Conservation (phyloP, 1,140 invertebrate species). For the Calephelis virginiensis region DNA sequence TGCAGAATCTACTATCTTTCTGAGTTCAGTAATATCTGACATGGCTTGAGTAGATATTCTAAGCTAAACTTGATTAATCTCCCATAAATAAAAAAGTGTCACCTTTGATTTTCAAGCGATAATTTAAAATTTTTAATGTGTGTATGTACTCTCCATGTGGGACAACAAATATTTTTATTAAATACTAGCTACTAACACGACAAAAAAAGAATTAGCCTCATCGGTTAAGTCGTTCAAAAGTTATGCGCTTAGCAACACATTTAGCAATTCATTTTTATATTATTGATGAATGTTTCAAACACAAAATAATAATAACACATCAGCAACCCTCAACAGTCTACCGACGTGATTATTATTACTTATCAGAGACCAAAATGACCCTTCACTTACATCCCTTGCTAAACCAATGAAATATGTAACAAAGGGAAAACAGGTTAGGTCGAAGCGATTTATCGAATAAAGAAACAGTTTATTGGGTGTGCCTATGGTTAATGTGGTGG, state of each 20-base stretch:
- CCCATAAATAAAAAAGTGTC: neutral
- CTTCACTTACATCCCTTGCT: conserved; percentile 29
- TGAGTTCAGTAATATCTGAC: too few species aligned
- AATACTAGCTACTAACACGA: too few species aligned
- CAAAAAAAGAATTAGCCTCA: too few species aligned
- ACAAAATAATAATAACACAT: neutral
- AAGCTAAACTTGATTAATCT: too few species aligned
- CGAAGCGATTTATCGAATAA: conserved; percentile 50
- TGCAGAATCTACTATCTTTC: too few species aligned
- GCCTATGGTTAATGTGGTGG: conserved; percentile 42
- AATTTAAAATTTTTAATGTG: neutral
- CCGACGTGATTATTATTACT: conserved; percentile 44
- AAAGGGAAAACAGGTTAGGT: conserved; percentile 54
- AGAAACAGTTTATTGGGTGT: conserved; percentile 53
- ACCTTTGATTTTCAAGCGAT: neutral
- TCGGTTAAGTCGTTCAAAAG: too few species aligned
- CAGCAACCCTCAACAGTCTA: conserved; percentile 12
- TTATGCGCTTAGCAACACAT: too few species aligned
- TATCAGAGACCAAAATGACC: conserved; percentile 40
- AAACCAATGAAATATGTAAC: conserved; percentile 67
- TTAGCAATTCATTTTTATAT: too few species aligned
- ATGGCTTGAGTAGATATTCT: too few species aligned
- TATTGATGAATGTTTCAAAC: neutral
- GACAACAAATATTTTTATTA: too few species aligned
- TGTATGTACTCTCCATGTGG: too few species aligned